Evolutionary conservation across 92 coral and sea anemone species (phyloP).

Genomic region (Phenganax marumi): DNA sequence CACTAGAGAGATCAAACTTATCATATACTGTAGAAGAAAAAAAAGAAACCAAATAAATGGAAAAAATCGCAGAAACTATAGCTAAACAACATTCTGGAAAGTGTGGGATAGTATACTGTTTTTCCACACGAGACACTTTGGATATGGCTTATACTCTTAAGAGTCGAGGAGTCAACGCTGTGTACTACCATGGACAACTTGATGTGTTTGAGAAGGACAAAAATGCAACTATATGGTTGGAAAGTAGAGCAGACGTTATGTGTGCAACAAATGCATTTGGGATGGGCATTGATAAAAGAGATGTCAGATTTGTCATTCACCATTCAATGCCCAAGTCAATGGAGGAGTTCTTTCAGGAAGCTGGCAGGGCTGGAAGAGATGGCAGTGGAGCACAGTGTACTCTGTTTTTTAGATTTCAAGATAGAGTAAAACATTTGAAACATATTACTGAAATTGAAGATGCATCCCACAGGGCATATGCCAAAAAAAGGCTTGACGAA

Average conservation of each 20-base stretch:
- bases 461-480: neutral
- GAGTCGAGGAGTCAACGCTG: constrained; percentile 8
- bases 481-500: constrained; percentile 12
- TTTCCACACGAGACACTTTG: constrained; percentile 43
- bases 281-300: constrained; percentile 28
- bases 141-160: constrained; percentile 48
- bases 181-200: neutral
- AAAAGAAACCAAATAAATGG: constrained; percentile 35
- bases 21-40: constrained; percentile 28
- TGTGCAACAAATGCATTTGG: constrained; percentile 36
- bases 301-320: constrained; percentile 16
- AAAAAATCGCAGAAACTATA: constrained; percentile 35
- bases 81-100: constrained; percentile 30
- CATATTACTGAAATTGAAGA: constrained; percentile 23
- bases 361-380: constrained; percentile 17
- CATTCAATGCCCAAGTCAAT: constrained; percentile 12
- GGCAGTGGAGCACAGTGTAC: neutral
- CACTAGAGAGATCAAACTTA: constrained; percentile 31
- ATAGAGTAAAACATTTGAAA: constrained; percentile 14
- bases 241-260: constrained; percentile 19
- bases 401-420: constrained; percentile 17
- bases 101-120: constrained; percentile 52
- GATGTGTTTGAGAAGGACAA: constrained; percentile 1
- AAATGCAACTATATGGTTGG: constrained; percentile 18
- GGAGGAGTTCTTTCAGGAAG: constrained; percentile 23